phyloP scores from a whole-genome alignment of 2,888 invertebrate genomes.

The Lasius platythorax region DNA sequence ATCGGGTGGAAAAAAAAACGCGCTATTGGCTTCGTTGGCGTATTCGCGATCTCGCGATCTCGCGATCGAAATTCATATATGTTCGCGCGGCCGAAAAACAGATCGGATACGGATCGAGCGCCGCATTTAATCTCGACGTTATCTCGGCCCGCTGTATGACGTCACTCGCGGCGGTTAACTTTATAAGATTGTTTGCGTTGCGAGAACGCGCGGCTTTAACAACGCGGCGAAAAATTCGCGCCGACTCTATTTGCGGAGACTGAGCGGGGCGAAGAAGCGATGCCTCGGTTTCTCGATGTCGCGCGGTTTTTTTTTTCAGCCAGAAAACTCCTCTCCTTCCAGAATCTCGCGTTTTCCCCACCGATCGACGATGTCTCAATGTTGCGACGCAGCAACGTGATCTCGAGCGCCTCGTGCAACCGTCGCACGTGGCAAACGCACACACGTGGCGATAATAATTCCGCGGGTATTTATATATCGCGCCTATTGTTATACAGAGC shows the following conservation, averaged over 20 bases:
- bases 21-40: no score
- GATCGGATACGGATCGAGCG: neutral
- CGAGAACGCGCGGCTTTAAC: constrained; percentile 22
- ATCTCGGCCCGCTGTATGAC: constrained; percentile 15
- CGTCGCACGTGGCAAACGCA: constrained; percentile 25
- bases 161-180: constrained; percentile 18
- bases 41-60: neutral
- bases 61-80: constrained; percentile 22
- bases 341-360: no score
- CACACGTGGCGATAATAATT: constrained; percentile 8
- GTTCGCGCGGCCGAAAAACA: neutral
- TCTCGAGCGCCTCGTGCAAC: constrained; percentile 12
- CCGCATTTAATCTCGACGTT: constrained; percentile 21
- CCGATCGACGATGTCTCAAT: neutral
- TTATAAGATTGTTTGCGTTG: constrained; percentile 31
- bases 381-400: constrained; percentile 44
- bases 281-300: neutral
- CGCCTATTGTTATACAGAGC: neutral
- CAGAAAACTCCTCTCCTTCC: neutral
- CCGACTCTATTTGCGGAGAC: neutral
- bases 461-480: constrained; percentile 22
- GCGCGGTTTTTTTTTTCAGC: neutral
- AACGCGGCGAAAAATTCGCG: constrained; percentile 21
- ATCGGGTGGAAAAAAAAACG: neutral
- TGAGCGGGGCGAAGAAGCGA: no score